Conservation (phyloP, 1,140 invertebrate genomes). For the Drosophila aff. region DNA sequence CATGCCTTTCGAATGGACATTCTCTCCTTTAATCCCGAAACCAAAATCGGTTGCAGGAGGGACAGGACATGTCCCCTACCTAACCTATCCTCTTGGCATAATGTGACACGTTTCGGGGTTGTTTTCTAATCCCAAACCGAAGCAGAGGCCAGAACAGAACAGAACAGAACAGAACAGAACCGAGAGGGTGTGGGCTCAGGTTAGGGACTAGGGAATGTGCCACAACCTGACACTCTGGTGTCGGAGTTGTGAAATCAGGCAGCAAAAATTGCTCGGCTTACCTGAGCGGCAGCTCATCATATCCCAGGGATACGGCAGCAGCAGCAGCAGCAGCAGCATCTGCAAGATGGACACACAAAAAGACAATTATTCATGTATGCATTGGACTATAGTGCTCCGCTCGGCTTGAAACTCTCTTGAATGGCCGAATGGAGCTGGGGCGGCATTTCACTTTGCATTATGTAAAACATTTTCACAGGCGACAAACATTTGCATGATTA, state of each 20-base stretch:
- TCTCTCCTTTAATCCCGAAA: constrained; percentile 37
- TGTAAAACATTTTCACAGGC: constrained; percentile 81
- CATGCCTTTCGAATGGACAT: constrained; percentile 22
- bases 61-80: constrained; percentile 34
- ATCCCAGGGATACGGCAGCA: constrained; percentile 18
- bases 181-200: no score
- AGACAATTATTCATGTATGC: constrained; percentile 82
- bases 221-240: constrained; percentile 57
- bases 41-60: constrained; percentile 34
- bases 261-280: constrained; percentile 79
- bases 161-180: not conserved
- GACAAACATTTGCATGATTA: constrained; percentile 83
- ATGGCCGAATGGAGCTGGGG: constrained; percentile 37
- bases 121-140: constrained; percentile 77
- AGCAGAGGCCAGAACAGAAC: constrained; percentile 42
- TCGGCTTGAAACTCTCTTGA: constrained; percentile 40
- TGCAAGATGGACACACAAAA: constrained; percentile 54
- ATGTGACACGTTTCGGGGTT: constrained; percentile 78
- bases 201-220: constrained; percentile 32
- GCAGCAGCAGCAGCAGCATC: constrained; percentile 14
- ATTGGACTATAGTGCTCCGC: constrained; percentile 47
- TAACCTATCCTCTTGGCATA: constrained; percentile 50
- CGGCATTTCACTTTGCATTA: constrained; percentile 79
- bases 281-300: constrained; percentile 49
- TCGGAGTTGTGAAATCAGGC: constrained; percentile 72